Evolutionary conservation across 1,140 invertebrate species (phyloP), one percentile per base, ranked within the genome.

Genomic region (Dendrolimus kikuchii): DNA sequence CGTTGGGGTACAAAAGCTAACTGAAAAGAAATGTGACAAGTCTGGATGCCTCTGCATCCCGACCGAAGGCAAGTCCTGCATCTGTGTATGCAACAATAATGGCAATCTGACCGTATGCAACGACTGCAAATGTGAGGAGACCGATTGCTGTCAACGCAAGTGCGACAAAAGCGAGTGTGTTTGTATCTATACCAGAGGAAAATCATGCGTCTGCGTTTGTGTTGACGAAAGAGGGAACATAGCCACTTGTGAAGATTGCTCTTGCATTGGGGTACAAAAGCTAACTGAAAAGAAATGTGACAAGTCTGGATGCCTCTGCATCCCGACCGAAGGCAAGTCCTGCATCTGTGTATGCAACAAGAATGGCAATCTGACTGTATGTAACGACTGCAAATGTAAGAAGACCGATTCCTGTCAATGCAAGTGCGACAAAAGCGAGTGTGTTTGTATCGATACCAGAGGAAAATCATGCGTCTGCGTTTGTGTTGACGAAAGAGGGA

Each of bases 321-420:
- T 73, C 10, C 8, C 44, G 6, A 62, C 60, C 10, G 46, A 52
- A 6, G 62, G 58, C 5, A 55, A 57, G 6, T 2, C 44, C 6
- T 66, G 70, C 43, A 53, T 73, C n/a, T 70, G 67, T 10, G 51
- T 70, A 23, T 68, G 67, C 59, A 49, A 49, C 36, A 43, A 40
- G 48, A 54, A 23, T 49, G 54, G 39, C 2, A 48, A 49, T 1
- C 5, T 53, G 3, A 5, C 57, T 39, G 38, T 23, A 8, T 53
- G 59, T 44, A 46, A 62, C 8, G 48, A 57, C 40, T 62, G 57
- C 37, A 37, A 49, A 8, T 67, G 65, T 7, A 39, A 54, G 6
- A 40, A 49, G 5, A 40, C 42, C 5, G 23, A 23, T 23, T 23
- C 23, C 23, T 23, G 23, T 23, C 23, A 23, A 23, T 23, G 23